Evolutionary conservation across 2,888 invertebrate genomes (phyloP).

Genomic region (Phasia obesa): DNA sequence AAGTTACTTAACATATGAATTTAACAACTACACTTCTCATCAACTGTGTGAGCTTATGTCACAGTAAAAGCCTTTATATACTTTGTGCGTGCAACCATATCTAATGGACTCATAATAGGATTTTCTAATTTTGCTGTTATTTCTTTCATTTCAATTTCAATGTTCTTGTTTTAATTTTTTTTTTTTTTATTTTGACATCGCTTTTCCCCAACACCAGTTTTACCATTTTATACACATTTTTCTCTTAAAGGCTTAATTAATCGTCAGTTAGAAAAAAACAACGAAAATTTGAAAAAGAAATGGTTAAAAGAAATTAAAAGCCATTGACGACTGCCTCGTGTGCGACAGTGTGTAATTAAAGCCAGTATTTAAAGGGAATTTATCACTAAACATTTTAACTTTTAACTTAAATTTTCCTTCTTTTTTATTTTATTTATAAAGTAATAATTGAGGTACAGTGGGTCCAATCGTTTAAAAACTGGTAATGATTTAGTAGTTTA

Average conservation of each 20-base stretch:
- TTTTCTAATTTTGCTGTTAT: conserved; percentile 76
- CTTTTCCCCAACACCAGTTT: not conserved
- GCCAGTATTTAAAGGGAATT: conserved; percentile 39
- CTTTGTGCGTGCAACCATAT: conserved; percentile 75
- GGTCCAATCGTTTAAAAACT: not conserved
- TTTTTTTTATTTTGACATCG: conserved; percentile 55
- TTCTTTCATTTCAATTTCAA: conserved; percentile 49
- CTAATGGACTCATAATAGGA: conserved; percentile 80
- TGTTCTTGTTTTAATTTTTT: conserved; percentile 47
- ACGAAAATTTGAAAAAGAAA: conserved; percentile 12
- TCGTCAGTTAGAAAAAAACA: conserved; percentile 27
- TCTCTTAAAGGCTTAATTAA: conserved; percentile 39
- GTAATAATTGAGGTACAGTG: not conserved
- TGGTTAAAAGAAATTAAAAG: conserved; percentile 38
- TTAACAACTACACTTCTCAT: not conserved
- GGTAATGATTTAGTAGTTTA: too few relatives aligned
- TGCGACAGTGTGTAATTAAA: conserved; percentile 35
- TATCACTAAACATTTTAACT: conserved; percentile 38
- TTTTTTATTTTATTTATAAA: not conserved
- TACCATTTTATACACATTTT: not conserved
- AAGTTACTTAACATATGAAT: not conserved
- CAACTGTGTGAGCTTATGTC: conserved; percentile 33
- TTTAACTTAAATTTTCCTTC: conserved; percentile 6
- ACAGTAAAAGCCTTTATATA: conserved; percentile 58
- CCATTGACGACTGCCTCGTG: conserved; percentile 19